These are phyloP conservation scores for Tinamus guttatus DNA, from an alignment of 2,113 vertebrate genomes.

Conservation along the genomic window DNA sequence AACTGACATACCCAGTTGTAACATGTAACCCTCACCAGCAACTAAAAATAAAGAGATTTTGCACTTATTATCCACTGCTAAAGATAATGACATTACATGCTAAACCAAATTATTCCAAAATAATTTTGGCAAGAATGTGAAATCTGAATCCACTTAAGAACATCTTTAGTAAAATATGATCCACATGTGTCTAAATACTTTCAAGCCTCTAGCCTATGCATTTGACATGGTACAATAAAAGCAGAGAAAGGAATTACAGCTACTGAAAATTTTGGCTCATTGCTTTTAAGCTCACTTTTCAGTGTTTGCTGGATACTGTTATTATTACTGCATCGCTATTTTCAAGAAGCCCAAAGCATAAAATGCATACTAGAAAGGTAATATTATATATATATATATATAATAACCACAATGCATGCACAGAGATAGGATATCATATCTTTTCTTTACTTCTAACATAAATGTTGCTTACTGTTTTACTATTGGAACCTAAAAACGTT, in stretches of 20 bases:
- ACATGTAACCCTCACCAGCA: not conserved
- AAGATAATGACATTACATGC: conserved; percentile 1
- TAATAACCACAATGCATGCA: not conserved
- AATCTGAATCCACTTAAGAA: conserved; percentile 38
- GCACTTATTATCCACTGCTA: not conserved
- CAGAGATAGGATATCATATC: not conserved
- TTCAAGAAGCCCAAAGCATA: not conserved
- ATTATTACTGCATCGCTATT: not conserved
- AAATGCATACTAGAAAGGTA: not conserved
- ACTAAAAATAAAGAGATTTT: conserved; percentile 49
- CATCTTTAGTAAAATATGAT: not conserved
- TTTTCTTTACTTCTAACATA: not conserved
- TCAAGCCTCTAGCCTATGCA: conserved; percentile 13
- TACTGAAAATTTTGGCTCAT: not conserved
- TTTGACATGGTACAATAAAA: conserved; percentile 48
- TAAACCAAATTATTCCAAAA: conserved; percentile 19
- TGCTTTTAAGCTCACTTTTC: not conserved
- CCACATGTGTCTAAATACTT: conserved; percentile 41
- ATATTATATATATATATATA: not conserved
- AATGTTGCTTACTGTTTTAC: not conserved
- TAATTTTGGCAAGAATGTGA: conserved; percentile 69
- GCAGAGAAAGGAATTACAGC: not conserved
- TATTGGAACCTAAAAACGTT: not conserved
- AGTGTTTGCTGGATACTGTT: not conserved
- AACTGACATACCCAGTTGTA: not conserved